phyloP scores from a whole-genome alignment of 2,797 vertebrate genomes.

The Picus viridis region DNA sequence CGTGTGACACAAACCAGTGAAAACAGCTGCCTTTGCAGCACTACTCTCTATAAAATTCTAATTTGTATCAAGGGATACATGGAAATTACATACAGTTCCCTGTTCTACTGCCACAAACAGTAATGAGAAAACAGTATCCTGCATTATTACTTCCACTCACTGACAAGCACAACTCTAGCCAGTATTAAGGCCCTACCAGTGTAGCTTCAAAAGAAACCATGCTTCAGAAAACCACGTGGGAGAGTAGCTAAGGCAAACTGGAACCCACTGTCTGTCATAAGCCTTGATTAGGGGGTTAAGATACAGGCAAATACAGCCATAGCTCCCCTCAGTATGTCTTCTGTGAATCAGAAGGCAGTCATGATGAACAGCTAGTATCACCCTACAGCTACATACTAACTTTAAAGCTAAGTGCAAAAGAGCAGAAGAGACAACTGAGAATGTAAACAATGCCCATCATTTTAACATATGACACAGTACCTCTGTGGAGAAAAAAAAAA shows the following conservation, averaged over 20 bases:
- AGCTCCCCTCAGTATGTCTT: neutral
- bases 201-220: neutral
- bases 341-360: neutral
- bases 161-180: neutral
- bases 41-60: neutral
- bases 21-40: constrained; percentile 46
- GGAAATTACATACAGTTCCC: constrained; percentile 45
- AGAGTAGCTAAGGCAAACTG: neutral
- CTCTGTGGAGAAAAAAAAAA: neutral
- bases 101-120: constrained; percentile 40
- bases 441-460: neutral
- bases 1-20: neutral
- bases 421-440: neutral
- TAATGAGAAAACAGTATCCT: constrained; percentile 56
- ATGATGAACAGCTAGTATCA: neutral
- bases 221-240: neutral
- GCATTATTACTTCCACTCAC: constrained; percentile 20
- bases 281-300: neutral
- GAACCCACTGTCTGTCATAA: neutral
- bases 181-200: neutral
- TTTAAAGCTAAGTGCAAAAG: neutral
- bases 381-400: neutral
- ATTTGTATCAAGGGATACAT: constrained; percentile 52
- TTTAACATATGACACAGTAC: neutral
- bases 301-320: neutral